phyloP scores from a whole-genome alignment of 2,113 vertebrate species.

The Dromiciops gliroides region DNA sequence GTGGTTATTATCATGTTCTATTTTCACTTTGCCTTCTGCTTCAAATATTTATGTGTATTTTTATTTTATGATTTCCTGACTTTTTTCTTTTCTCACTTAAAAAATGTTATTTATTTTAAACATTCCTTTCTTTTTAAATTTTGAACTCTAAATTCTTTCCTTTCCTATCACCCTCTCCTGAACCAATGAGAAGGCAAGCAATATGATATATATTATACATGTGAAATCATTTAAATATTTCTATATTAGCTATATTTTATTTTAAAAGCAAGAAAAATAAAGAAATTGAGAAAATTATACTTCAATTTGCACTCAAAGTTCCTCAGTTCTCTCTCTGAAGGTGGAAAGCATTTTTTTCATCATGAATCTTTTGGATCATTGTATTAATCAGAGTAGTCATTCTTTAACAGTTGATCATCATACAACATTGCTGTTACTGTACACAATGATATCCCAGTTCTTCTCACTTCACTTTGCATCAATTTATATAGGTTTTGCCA shows the following conservation, averaged over 20 bases:
- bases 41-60: background rate
- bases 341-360: background rate
- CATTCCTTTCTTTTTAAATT: background rate
- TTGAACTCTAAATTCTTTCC: too few species aligned
- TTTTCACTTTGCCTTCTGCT: background rate
- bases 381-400: too few species aligned
- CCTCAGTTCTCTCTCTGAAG: background rate
- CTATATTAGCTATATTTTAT: background rate
- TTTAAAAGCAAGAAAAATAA: background rate
- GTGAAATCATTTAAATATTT: background rate
- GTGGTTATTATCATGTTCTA: too few species aligned
- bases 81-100: too few species aligned
- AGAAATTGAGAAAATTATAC: background rate
- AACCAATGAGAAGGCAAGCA: too few species aligned
- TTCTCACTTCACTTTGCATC: too few species aligned
- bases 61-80: background rate
- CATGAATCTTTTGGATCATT: background rate
- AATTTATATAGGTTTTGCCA: background rate
- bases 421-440: too few species aligned
- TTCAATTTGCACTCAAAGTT: background rate
- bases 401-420: too few species aligned
- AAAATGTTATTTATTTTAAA: too few species aligned
- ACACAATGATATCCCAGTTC: too few species aligned
- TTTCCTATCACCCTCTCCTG: background rate
- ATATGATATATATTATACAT: too few species aligned